Percentiles rank a stretch among this genome's conserved stretches.
These are phyloP conservation scores for Rotaria socialis DNA, from an alignment of 2,888 invertebrate genomes.

Conservation along the genomic window DNA sequence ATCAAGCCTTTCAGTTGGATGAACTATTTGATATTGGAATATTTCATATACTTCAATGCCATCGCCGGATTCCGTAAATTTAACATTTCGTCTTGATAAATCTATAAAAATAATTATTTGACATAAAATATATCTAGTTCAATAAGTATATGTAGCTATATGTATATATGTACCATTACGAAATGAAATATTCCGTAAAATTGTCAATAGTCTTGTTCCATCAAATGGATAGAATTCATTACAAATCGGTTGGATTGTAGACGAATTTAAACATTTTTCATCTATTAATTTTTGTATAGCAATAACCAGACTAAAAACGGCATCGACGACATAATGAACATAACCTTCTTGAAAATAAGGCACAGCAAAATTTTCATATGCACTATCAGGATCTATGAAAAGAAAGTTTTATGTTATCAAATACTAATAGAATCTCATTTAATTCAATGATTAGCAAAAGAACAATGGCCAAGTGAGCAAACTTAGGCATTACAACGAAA, in stretches of 20 bases:
- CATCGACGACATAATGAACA: conserved; percentile 59
- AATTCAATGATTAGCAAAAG: no score
- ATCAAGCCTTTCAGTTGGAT: not conserved
- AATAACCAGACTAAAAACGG: conserved; percentile 57
- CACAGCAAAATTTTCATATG: not conserved
- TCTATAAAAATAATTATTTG: not conserved
- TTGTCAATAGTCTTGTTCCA: conserved; percentile 65
- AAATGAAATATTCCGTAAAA: conserved; percentile 63
- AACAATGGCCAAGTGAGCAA: no score
- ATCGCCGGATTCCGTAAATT: conserved; percentile 60
- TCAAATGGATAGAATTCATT: conserved; percentile 50
- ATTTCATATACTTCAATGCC: conserved; percentile 48
- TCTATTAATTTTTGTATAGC: conserved; percentile 53
- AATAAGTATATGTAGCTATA: no score
- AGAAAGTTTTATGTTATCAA: no score
- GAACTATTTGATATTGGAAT: conserved; percentile 36
- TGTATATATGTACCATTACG: not conserved
- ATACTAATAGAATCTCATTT: no score
- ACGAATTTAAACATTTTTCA: conserved; percentile 48
- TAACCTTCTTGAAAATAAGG: conserved; percentile 49
- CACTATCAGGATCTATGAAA: conserved; percentile 38
- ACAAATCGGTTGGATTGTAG: conserved; percentile 49
- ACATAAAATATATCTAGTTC: no score
- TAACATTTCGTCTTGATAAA: not conserved
- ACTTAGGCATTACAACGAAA: no score